Conservation (phyloP, 2,113 vertebrate genomes). For the Drymodes brunneopygia region DNA sequence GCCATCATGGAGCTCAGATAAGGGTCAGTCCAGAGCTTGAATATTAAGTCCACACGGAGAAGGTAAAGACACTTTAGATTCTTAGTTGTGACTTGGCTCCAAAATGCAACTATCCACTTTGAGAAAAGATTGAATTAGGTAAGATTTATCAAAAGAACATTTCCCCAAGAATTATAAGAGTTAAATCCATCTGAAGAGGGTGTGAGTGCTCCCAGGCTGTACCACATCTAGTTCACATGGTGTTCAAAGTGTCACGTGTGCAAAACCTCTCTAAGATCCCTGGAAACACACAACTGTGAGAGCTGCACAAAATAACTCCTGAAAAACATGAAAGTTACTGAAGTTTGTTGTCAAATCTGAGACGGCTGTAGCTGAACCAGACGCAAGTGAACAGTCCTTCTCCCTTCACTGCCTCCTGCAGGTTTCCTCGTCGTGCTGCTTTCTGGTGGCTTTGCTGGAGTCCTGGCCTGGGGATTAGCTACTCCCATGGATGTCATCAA, state of each 20-base stretch:
- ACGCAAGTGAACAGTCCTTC: neutral
- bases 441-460: constrained; percentile 85
- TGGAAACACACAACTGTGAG: neutral
- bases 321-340: neutral
- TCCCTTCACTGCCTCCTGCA: constrained; percentile 22
- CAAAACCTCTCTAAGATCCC: neutral
- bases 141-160: neutral
- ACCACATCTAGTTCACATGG: fast-evolving
- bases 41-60: neutral
- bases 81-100: neutral
- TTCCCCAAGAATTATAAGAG: neutral
- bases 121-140: neutral
- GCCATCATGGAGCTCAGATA: neutral
- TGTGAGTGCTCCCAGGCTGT: neutral
- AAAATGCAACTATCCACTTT: neutral
- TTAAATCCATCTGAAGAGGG: neutral
- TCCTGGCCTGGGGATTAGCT: constrained; percentile 81
- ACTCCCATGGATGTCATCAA: constrained; percentile 95
- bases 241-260: neutral
- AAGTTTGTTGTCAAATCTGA: neutral
- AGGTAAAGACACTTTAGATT: neutral
- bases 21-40: neutral
- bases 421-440: constrained; percentile 79
- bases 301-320: neutral
- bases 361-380: no score